These are phyloP conservation scores for Heliconius erato DNA, from an alignment of 2,888 invertebrate genomes.

Conservation along the genomic window DNA sequence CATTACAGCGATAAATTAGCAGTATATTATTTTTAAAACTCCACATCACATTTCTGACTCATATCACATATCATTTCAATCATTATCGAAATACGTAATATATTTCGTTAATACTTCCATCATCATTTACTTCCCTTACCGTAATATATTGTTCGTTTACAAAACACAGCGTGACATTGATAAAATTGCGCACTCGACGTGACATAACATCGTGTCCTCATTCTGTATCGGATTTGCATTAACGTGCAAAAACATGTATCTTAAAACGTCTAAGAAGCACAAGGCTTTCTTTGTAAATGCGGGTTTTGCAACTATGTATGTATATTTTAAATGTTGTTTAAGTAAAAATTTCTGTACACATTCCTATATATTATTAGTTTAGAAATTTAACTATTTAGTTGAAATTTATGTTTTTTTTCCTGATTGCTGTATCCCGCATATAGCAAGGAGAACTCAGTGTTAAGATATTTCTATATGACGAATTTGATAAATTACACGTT, in stretches of 20 bases:
- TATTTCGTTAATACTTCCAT: neutral
- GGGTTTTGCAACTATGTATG: slow-evolving; percentile 30
- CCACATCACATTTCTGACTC: neutral
- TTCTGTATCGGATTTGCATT: slow-evolving; percentile 45
- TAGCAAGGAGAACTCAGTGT: too few species aligned
- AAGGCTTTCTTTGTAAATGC: slow-evolving; percentile 44
- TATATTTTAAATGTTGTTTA: slow-evolving; percentile 17
- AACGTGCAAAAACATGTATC: slow-evolving; percentile 48
- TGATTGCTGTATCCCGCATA: too few species aligned
- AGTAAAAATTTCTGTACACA: neutral
- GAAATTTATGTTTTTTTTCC: too few species aligned
- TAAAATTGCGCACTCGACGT: slow-evolving; percentile 43
- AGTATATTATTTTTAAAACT: neutral
- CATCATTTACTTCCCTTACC: neutral
- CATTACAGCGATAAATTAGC: too few species aligned
- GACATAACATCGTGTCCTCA: slow-evolving; percentile 48
- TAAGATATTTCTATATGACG: too few species aligned
- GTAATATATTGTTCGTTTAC: slow-evolving; percentile 36
- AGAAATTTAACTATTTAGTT: neutral
- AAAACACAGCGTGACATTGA: slow-evolving; percentile 46
- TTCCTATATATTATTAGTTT: neutral
- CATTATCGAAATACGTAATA: neutral
- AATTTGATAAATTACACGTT: neutral
- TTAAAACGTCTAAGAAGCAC: slow-evolving; percentile 47
- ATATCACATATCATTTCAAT: neutral